Percentiles rank a stretch among this genome's conserved stretches.
phyloP scores from a whole-genome alignment of 2,797 vertebrate genomes.

The Lepus oiostolus region DNA sequence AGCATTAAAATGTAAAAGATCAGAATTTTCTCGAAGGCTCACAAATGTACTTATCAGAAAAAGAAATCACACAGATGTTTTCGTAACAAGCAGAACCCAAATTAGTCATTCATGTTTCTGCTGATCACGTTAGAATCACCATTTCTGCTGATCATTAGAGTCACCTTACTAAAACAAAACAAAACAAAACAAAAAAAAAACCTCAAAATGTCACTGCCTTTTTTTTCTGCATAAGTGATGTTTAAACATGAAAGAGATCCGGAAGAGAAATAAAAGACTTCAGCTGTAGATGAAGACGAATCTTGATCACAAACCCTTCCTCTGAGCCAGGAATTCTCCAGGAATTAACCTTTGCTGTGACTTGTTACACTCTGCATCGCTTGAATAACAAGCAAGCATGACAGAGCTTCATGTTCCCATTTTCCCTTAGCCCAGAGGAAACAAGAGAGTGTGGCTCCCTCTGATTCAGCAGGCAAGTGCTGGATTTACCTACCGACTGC shows the following conservation, averaged over 20 bases:
- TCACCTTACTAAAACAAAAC: conserved; percentile 75
- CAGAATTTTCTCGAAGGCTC: conserved; percentile 77
- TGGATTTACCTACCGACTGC: conserved; percentile 16
- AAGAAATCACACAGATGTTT: conserved; percentile 83
- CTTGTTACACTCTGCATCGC: not conserved
- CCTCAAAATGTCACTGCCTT: conserved; percentile 62
- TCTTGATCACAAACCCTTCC: conserved; percentile 57
- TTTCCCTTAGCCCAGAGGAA: conserved; percentile 51
- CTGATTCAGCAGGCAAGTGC: conserved; percentile 71
- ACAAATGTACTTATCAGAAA: conserved; percentile 80
- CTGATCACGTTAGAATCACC: conserved; percentile 81
- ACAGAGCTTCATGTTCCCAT: conserved; percentile 19
- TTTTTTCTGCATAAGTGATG: conserved; percentile 52
- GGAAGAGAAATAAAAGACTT: conserved; percentile 46
- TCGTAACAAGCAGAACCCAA: conserved; percentile 75
- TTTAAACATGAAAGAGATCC: conserved; percentile 62
- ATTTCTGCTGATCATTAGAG: conserved; percentile 81
- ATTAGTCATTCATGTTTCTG: conserved; percentile 84
- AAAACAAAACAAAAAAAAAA: not conserved
- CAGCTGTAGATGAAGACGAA: conserved; percentile 48
- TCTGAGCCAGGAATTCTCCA: conserved; percentile 15
- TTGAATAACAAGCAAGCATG: conserved; percentile 5
- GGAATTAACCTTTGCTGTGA: conserved; percentile 60
- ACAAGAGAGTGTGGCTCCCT: conserved; percentile 16
- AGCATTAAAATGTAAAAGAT: conserved; percentile 73